Evolutionary conservation across 2,797 vertebrate genomes (phyloP), one percentile per base, ranked within the genome.

Genomic region (Menidia menidia): DNA sequence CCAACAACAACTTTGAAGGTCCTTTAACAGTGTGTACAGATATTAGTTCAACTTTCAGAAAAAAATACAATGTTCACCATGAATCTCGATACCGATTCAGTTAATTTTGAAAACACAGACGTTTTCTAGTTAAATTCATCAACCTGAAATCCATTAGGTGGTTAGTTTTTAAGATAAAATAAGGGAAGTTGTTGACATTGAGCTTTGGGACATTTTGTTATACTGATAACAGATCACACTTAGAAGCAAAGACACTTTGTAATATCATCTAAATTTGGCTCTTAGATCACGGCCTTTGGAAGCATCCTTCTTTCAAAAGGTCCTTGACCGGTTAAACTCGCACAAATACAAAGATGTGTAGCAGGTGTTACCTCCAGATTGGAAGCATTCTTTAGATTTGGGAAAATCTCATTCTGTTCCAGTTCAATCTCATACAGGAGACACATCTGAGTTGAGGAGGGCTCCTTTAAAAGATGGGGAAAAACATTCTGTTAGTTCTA

Each of bases 311-410:
- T 50, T 1, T 50, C 47, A 19, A 50, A 0, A 31, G 14, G 12
- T 13, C 25, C 12, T 30, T 31, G 14, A 52, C 30, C 31, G 6
- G 6, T 53, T 31, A 39, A 42, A 74, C 32, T 9, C 16, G 30
- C 35, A 56, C 14, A 19, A 14, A 52, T 25, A 41, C 11, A 56
- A 48, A 57, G 30, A 43, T 39, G 30, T 52, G 50, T 4, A 52
- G 44, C 2, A 41, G 14, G 25, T 4, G 25, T 73, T 90, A 94
- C 93, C 92, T 93, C 81, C 56, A 88, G 43, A 69, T 51, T 61
- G 31, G 76, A 69, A 44, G 54, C 60, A 18, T 85, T 75, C 41
- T 79, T 74, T 39, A 83, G 33, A 53, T 14, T 47, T 42, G 64
- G 68, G 64, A 80, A 81, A 41, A 60, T 68, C 13, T 80, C 82